Evolutionary conservation across 1,140 invertebrate species (phyloP).

Genomic region (Lysiphlebus fabarum): DNA sequence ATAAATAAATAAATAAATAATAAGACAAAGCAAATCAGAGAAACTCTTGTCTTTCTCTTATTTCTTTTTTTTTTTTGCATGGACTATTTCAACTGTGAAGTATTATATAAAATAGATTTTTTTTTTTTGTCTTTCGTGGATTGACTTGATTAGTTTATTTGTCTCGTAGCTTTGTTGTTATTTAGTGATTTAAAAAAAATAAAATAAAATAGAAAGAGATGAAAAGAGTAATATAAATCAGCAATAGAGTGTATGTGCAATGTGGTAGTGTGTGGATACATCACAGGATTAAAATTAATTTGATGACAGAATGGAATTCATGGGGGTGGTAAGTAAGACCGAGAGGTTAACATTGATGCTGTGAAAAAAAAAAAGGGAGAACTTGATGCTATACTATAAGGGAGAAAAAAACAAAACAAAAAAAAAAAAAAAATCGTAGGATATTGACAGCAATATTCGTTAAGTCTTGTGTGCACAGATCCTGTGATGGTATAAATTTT

Average conservation of each 20-base stretch:
- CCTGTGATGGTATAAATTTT: constrained; percentile 30
- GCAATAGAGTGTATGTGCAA: no score
- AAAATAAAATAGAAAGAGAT: not conserved
- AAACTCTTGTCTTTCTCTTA: not conserved
- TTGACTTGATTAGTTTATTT: no score
- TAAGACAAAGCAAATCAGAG: not conserved
- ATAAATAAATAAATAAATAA: no score
- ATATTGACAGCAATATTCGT: constrained; percentile 50
- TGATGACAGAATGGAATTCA: constrained; percentile 15
- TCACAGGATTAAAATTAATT: constrained; percentile 29
- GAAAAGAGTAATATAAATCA: no score
- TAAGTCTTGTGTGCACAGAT: constrained; percentile 43
- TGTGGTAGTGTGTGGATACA: constrained; percentile 10
- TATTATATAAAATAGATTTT: no score
- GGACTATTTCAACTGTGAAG: not conserved
- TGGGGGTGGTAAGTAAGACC: constrained; percentile 9
- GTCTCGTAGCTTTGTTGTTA: no score
- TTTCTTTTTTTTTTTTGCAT: not conserved
- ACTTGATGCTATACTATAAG: constrained; percentile 14
- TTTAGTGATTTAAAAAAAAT: not conserved
- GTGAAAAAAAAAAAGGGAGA: constrained; percentile 29
- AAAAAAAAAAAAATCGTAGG: constrained; percentile 28
- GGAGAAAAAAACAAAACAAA: no score
- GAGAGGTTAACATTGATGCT: constrained; percentile 6
- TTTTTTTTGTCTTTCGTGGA: no score